phyloP scores from a whole-genome alignment of 1,140 invertebrate species.

The Zophobas atratus region DNA sequence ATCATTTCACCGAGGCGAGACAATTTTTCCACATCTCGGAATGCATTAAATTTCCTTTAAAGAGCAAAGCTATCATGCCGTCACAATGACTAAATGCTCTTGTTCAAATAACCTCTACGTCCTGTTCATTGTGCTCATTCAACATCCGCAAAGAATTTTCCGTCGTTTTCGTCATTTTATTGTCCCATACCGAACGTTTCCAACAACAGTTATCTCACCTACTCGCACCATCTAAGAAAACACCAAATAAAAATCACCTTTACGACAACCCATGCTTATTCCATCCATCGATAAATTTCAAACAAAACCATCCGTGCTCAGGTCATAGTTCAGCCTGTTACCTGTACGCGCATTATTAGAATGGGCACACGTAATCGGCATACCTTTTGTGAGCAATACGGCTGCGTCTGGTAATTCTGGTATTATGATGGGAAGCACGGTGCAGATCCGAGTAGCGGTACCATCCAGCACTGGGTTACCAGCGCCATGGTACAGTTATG shows the following conservation, averaged over 20 bases:
- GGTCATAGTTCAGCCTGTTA: constrained; percentile 26
- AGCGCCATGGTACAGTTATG: constrained; percentile 62
- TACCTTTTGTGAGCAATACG: constrained; percentile 5
- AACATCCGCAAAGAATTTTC: constrained; percentile 28
- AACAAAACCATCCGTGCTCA: constrained; percentile 19
- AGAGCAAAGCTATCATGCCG: too few relatives aligned
- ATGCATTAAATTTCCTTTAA: too few relatives aligned
- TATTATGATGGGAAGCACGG: constrained; percentile 50
- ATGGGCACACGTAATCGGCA: constrained; percentile 27
- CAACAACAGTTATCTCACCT: constrained; percentile 33
- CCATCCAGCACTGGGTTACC: constrained; percentile 60
- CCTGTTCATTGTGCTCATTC: constrained; percentile 31
- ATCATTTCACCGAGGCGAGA: too few relatives aligned
- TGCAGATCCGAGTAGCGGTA: constrained; percentile 59
- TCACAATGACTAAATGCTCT: constrained; percentile 7
- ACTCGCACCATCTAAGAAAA: not conserved
- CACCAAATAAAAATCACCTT: constrained; percentile 13
- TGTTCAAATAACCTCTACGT: constrained; percentile 18
- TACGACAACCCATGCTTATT: constrained; percentile 27
- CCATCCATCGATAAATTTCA: constrained; percentile 14
- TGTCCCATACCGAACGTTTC: constrained; percentile 24
- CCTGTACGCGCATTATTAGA: constrained; percentile 22
- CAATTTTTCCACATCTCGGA: too few relatives aligned
- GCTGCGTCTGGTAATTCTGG: constrained; percentile 3
- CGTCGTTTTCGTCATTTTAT: constrained; percentile 23